Conservation (phyloP, 2,797 vertebrate genomes). For the Lemur catta region DNA sequence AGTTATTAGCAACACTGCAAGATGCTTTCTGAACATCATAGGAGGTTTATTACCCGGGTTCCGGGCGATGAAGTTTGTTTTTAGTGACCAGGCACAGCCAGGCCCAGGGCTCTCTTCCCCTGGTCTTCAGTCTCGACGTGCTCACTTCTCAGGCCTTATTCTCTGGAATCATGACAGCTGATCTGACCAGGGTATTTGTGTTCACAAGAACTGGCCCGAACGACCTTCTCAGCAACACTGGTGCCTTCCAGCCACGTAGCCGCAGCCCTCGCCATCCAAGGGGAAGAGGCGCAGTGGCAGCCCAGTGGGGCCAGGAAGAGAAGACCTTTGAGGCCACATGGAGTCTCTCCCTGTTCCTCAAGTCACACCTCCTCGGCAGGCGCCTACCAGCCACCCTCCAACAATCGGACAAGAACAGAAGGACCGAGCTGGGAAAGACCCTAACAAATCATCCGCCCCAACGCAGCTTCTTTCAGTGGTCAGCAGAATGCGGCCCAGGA, state of each 20-base stretch:
- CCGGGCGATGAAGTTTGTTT: neutral
- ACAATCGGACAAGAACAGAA: neutral
- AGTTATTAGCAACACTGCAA: neutral
- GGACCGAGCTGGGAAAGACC: neutral
- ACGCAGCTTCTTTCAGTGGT: neutral
- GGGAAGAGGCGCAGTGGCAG: fast-evolving
- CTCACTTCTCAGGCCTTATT: neutral
- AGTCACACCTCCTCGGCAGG: neutral
- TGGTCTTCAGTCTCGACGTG: neutral
- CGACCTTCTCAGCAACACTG: neutral
- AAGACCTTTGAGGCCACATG: neutral
- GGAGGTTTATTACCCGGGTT: neutral
- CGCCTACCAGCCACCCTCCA: neutral
- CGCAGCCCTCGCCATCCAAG: neutral
- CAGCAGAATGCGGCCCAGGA: neutral
- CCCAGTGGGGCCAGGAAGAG: neutral
- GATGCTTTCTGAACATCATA: neutral
- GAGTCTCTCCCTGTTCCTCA: neutral
- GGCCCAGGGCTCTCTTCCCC: neutral
- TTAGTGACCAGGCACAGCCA: neutral
- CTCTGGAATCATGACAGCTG: neutral
- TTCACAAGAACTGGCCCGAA: neutral
- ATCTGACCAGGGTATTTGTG: fast-evolving
- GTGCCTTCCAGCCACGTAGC: neutral
- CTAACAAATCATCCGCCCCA: neutral